Percentiles rank a stretch among this genome's conserved stretches.
phyloP scores from a whole-genome alignment of 2,113 vertebrate species.

The Phaethornis superciliosus region DNA sequence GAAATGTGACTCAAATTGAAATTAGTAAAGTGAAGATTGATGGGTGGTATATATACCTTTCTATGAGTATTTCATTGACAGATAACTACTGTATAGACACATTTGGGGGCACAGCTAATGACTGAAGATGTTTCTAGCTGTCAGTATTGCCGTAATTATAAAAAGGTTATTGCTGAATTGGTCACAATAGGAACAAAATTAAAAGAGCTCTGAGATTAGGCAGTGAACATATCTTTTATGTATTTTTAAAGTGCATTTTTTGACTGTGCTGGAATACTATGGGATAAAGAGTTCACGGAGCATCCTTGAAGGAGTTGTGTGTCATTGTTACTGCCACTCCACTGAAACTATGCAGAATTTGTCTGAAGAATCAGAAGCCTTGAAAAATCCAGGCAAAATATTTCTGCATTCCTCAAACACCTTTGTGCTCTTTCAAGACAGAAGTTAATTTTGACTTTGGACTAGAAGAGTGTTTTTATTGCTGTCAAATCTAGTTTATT shows the following conservation, averaged over 20 bases:
- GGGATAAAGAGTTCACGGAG: background rate
- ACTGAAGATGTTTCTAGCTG: background rate
- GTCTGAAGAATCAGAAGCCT: background rate
- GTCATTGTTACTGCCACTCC: background rate
- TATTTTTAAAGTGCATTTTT: background rate
- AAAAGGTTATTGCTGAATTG: background rate
- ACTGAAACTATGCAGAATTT: background rate
- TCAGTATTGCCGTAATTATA: background rate
- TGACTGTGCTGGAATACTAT: background rate
- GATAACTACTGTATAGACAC: background rate
- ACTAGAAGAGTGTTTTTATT: background rate
- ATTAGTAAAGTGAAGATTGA: background rate
- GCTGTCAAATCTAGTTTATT: background rate
- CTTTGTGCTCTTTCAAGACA: background rate
- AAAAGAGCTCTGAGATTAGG: background rate
- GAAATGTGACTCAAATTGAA: background rate
- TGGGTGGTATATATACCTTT: background rate
- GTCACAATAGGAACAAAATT: background rate
- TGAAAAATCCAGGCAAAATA: background rate
- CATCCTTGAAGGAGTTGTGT: background rate
- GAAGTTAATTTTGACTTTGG: background rate
- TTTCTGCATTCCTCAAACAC: background rate
- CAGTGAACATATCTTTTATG: accelerated
- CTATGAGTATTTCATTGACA: background rate
- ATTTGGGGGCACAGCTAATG: background rate